Conservation (phyloP, 2,888 invertebrate species). For the Tiliacea aurago region DNA sequence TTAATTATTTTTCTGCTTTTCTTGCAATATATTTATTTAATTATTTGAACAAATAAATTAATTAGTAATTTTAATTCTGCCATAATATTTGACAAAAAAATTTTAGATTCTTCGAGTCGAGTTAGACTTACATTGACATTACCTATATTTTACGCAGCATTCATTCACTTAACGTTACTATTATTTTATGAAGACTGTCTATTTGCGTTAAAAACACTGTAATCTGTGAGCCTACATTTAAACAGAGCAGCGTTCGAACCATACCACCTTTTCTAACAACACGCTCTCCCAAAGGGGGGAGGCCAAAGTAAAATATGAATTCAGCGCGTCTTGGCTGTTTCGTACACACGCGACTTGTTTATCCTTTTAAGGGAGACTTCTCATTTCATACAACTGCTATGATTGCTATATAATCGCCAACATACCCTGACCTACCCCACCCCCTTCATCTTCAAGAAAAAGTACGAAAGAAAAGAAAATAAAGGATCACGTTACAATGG, state of each 20-base stretch:
- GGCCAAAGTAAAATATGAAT: slow-evolving; percentile 87
- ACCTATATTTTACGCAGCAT: too few species aligned
- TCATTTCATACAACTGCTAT: slow-evolving; percentile 89
- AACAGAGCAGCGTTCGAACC: slow-evolving; percentile 69
- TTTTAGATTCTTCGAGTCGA: slow-evolving; percentile 1
- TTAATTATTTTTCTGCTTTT: background rate
- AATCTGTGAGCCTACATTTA: background rate
- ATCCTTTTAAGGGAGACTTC: slow-evolving; percentile 88
- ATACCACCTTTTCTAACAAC: slow-evolving; percentile 70
- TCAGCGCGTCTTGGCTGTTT: slow-evolving; percentile 86
- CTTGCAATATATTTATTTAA: background rate
- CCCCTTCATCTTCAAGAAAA: slow-evolving; percentile 55
- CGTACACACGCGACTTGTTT: slow-evolving; percentile 90
- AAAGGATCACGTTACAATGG: slow-evolving; percentile 73
- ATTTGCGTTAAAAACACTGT: background rate
- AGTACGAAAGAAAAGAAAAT: slow-evolving; percentile 59
- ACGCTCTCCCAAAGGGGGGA: slow-evolving; percentile 79
- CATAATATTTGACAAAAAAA: background rate
- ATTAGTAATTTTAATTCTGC: too few species aligned
- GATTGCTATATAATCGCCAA: slow-evolving; percentile 87
- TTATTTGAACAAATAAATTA: too few species aligned
- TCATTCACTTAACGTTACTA: background rate
- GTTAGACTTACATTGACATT: background rate
- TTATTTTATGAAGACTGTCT: background rate
- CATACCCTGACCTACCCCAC: slow-evolving; percentile 70